Evolutionary conservation across 2,113 vertebrate genomes (phyloP), one percentile per base, ranked within the genome.

Genomic region (Vulpes ferrilata): DNA sequence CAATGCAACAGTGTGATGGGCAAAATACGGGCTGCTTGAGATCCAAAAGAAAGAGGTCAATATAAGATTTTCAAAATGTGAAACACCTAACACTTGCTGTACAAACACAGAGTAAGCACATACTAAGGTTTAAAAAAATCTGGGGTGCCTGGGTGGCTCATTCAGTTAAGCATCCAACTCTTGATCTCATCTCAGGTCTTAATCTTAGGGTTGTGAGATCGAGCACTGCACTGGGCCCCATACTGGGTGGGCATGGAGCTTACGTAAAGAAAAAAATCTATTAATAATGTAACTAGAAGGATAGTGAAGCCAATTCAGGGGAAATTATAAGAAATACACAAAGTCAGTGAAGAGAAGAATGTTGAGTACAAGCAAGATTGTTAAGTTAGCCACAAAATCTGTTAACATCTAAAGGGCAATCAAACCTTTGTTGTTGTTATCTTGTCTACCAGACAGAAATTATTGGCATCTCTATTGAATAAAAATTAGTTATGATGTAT

Each of bases 1-100:
- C 5, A 11, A 23, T 53, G 23, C 2, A 0, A 7, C 25, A 38
- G 20, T 17, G 1, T 7, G 1, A 53, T 57, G 23, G 51, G 19
- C 67, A 60, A 84, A 83, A n/a, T 48, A 11, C 3, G 4, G 55
- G 30, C 55, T 6, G 10, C n/a, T 43, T 69, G n/a, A 82, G 25
- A 81, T 53, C 59, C 20, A 27, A 69, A 78, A n/a, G 35, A 81
- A 59, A 74, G 30, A 2, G 53, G 11, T 10, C 51, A 35, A 32
- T 15, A n/a, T 38, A 74, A 88, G 57, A 80, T 64, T 23, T 62
- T 79, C 3, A 9, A 59, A 73, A 71, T 55, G 19, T 57, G 51
- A 55, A 79, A 62, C 11, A 85, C 38, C 62, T 59, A 35, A 23
- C 30, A 17, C 43, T 27, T 17, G 16, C 11, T 32, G 7, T 43